Evolutionary conservation across 2,888 invertebrate genomes (phyloP), one percentile per base, ranked within the genome.

Genomic region (Parthenolecanium corni): DNA sequence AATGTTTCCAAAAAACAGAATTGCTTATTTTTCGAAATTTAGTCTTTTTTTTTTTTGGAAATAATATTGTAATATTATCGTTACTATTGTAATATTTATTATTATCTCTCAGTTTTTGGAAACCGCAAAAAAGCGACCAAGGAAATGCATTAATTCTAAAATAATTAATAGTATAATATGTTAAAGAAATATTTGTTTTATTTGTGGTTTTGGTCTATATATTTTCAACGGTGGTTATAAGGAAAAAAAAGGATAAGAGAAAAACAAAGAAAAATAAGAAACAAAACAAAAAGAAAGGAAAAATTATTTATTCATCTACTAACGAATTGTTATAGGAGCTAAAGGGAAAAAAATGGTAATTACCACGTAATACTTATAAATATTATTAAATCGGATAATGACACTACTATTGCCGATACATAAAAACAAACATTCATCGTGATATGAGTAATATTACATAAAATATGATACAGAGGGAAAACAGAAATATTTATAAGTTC

Each of bases 301-400:
- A 20, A 40, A 5, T 2, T 40, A n/a, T n/a, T n/a, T 36, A 52
- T 18, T 52, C 36, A 52, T 38, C 52, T 38, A 52, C 38, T 36
- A 52, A 52, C 52, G 38, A 52, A 52, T 52, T 52, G 38, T 38
- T 20, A 36, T 52, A 38, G 38, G 31, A 52, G 38, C 52, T 52
- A 38, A 36, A 52, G n/a, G n/a, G n/a, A n/a, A n/a, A n/a, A n/a
- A n/a, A n/a, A n/a, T n/a, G 31, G 31, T 31, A 31, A 31, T n/a
- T 6, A 31, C 31, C 31, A 31, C 4, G 31, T 31, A 31, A 31
- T 31, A 31, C 31, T 6, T 31, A 31, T 6, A 31, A n/a, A n/a
- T 31, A 31, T 9, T 4, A 6, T 6, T 31, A 31, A 31, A 31
- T 31, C 31, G 31, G 31, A 31, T 31, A 6, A 31, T 9, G 31